Evolutionary conservation across 2,888 invertebrate genomes (phyloP), one percentile per base, ranked within the genome.

Genomic region (Scrobipalpa atriplicella): DNA sequence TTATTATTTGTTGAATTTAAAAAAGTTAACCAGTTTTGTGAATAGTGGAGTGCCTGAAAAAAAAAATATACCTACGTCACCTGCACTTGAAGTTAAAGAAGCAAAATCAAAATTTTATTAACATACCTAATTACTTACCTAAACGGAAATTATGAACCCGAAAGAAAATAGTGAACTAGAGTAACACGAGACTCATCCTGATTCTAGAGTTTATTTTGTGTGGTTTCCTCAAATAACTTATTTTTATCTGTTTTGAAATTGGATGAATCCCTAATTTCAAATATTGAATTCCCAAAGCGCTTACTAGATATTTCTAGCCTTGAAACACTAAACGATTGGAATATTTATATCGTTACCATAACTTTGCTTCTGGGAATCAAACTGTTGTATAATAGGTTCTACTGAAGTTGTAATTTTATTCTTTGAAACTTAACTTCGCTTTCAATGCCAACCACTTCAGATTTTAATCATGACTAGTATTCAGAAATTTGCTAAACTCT

Each of bases 251-350:
- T 43, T 13, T 13, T 43, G 13, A 43, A 43, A 43, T 43, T 43
- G 10, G 0, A 43, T 43, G 11, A 11, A 39, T 5, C 39, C 39
- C 8, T 39, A 39, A 10, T 39, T 43, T 13, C 43, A 13, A 43
- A 43, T 47, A 29, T 5, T 29, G 2, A 29, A 29, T 29, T 29
- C 29, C 47, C n/a, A 7, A 47, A n/a, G n/a, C n/a, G 47, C n/a
- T 16, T 1, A 16, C 47, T 47, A 47, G 5, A 47, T 47, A 16
- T 1, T 47, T 47, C 7, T 0, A 16, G 3, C 47, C 47, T 47
- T 47, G 47, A 47, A 47, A n/a, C 47, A 47, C n/a, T 47, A 47
- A 47, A 47, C 47, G 43, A 11, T 2, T 43, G 47, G 47, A 56
- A 56, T 52, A 56, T 56, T 21, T 56, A 11, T 56, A 13, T 21